Evolutionary conservation across 30 jellyfish, hydroid and myxozoan genomes (phyloP).

Genomic region (Phacellophora camtschatica): DNA sequence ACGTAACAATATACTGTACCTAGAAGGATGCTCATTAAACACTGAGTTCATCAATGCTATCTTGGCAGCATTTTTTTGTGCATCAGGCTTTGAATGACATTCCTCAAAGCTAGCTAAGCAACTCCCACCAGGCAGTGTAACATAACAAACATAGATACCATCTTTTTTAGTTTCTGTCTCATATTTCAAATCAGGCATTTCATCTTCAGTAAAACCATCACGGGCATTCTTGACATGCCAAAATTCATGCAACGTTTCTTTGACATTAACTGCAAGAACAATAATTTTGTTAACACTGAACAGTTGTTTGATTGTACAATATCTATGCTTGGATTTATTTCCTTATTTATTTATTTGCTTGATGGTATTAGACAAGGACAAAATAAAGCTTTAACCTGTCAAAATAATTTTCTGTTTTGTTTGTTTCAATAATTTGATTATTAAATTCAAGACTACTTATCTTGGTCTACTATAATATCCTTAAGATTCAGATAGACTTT

Average conservation of each 20-base stretch:
- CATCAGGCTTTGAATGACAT: conserved; percentile 67
- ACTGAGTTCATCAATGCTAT: conserved; percentile 73
- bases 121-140: conserved; percentile 77
- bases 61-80: conserved; percentile 75
- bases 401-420: too few relatives aligned
- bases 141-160: conserved; percentile 64
- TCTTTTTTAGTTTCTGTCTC: conserved; percentile 29
- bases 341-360: too few relatives aligned
- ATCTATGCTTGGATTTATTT: too few relatives aligned
- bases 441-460: too few relatives aligned
- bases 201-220: not conserved
- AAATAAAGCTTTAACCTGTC: too few relatives aligned
- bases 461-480: too few relatives aligned
- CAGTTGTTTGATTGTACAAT: not conserved
- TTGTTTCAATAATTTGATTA: too few relatives aligned
- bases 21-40: conserved; percentile 70
- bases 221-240: conserved; percentile 34
- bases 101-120: conserved; percentile 74
- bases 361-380: too few relatives aligned
- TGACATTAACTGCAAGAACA: conserved; percentile 53
- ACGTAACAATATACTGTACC: conserved; percentile 23
- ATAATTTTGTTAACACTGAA: not conserved
- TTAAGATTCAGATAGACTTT: too few relatives aligned
- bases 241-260: conserved; percentile 57
- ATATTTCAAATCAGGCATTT: not conserved